Evolutionary conservation across 2,797 vertebrate genomes (phyloP), one percentile per base, ranked within the genome.

Genomic region (Lepilemur septentrionalis): DNA sequence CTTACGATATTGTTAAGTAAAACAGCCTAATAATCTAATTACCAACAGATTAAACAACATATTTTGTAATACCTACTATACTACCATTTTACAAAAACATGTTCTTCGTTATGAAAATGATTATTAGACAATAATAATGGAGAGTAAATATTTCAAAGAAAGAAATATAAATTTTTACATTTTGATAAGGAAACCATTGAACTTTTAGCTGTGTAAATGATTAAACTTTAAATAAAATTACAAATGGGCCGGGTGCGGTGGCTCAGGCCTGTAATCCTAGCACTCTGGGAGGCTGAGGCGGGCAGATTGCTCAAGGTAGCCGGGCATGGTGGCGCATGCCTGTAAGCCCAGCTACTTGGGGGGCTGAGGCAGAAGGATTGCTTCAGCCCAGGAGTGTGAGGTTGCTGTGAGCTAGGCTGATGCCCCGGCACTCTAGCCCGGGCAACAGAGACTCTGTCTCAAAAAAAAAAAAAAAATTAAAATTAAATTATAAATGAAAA

Each of bases 91-190:
- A 20, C 5, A 17, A 5, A 90, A 78, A 52, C 1, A 76, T 25
- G 7, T 52, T 84, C 48, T 80, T 67, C 22, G 78, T 22, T 70
- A 22, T 69, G 38, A 72, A 79, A 82, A 90, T 87, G 12, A 52
- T 89, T 85, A 30, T 65, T 80, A 28, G 67, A 67, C 3, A 28
- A 15, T n/a, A 28, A 41, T 80, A 41, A 28, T 79, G n/a, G 11
- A 79, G 43, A 93, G 14, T 63, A 93, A 76, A 48, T 52, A n/a
- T 81, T 94, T 94, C 55, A 91, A 41, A 57, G 73, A 82, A 80
- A 79, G 35, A 78, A 32, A 81, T 69, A 81, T 28, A 61, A 52
- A 79, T 38, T 55, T 35, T 79, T 38, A 55, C 35, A 38, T 79
- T 55, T 79, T 55, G 15, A 20, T 63, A 43, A 75, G 14, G 10